These are phyloP conservation scores for Leptopilina syphax DNA, from an alignment of 2,888 invertebrate species.

Conservation along the genomic window DNA sequence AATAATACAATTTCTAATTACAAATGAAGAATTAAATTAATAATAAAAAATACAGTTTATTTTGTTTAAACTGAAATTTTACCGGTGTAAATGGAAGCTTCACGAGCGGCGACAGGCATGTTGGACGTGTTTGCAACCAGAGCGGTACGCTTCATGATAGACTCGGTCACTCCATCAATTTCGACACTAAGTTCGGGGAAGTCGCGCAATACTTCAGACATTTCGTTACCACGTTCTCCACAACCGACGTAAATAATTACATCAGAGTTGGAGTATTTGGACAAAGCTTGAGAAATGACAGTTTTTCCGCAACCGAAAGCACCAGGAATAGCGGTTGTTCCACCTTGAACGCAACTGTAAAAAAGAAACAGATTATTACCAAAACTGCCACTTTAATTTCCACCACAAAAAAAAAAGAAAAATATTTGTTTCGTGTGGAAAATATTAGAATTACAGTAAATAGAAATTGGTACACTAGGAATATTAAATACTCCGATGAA, in stretches of 20 bases:
- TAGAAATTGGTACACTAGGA: too few species aligned
- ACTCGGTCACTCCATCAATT: constrained; percentile 96
- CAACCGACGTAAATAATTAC: constrained; percentile 99
- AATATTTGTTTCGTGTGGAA: too few species aligned
- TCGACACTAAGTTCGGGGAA: constrained; percentile 99
- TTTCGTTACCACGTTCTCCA: constrained; percentile 99
- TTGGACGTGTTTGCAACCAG: constrained; percentile 99
- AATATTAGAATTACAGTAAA: too few species aligned
- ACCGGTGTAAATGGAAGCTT: constrained; percentile 99
- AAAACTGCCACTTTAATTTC: not conserved
- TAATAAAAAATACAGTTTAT: too few species aligned
- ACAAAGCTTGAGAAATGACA: constrained; percentile 99
- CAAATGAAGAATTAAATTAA: too few species aligned
- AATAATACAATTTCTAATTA: too few species aligned
- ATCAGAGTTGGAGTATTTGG: constrained; percentile 99
- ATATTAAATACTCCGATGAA: too few species aligned
- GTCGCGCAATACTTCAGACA: constrained; percentile 99
- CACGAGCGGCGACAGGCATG: constrained; percentile 99
- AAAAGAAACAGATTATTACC: not conserved
- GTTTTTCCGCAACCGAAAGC: constrained; percentile 99
- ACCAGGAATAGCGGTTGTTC: constrained; percentile 99
- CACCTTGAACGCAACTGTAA: constrained; percentile 95
- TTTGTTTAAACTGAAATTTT: constrained; percentile 36
- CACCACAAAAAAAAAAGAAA: too few species aligned
- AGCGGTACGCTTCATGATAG: constrained; percentile 99